Base-by-base conservation (phyloP, 2,888 invertebrate genomes). In the Melanchra persicariae region DNA sequence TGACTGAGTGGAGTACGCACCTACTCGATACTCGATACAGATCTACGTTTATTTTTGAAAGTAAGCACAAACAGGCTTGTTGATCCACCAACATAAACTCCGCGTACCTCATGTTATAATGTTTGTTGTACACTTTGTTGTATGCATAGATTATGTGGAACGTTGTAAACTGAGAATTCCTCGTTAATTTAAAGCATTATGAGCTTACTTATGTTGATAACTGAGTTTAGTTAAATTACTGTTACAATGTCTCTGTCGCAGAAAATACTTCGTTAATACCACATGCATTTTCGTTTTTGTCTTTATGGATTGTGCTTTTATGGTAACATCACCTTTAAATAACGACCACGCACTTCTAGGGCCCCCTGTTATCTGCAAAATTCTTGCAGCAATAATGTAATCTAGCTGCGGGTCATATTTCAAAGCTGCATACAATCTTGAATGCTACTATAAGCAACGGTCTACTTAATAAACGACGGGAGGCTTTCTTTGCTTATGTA, bases 341-440 rank as follows among this genome's bases (percentile, higher is more conserved):
- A n/a, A n/a, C n/a, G n/a, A n/a, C n/a, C n/a, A n/a, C n/a, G n/a
- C n/a, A n/a, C n/a, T n/a, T n/a, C 24, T 19, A 40, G n/a, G 24
- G 10, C 8, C 2, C 0, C 15, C 6, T 49, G 47, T 45, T 30
- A 60, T 45, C 22, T 43, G 34, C n/a, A 51, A 65, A 58, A 45
- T 30, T 30, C 24, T 17, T 74, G 58, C 17, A 59, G n/a, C n/a
- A 54, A 19, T 47, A 37, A 54, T 77, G 24, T 54, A 55, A 70
- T 77, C 58, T 45, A 22, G 22, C 12, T 61, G 51, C 12, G 43
- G 17, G 24, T 63, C 19, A 17, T 49, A 62, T 63, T 72, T 60
- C 45, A 40, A 49, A 65, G 37, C 45, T 5, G 37, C 17, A 17
- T 12, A 2, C 26, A 54, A 43, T 66, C 49, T 43, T 58, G 40